Base-by-base conservation (phyloP, 1,140 invertebrate genomes). In the Solen grandis region DNA sequence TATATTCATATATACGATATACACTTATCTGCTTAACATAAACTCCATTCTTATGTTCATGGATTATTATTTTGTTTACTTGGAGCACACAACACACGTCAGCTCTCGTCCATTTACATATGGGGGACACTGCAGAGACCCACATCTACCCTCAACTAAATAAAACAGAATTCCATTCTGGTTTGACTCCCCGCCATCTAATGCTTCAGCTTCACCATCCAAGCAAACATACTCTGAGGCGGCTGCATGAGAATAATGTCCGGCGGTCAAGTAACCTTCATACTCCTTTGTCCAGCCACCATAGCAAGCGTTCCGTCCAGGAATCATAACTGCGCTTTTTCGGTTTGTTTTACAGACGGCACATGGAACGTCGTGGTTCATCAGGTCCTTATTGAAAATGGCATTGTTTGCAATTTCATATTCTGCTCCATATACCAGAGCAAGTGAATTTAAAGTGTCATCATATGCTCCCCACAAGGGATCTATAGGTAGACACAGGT, bases 261-360 rank as follows among this genome's bases (percentile, higher is more conserved):
- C 25, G 10, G 50, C n/a, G 25, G 73, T 73, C 22, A 83, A 50
- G 52, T 83, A 80, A 2, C 82, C 82, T 0, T n/a, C 27, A 54
- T 83, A 83, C 52, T 83, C 82, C 27, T 46, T 3, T 10, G 60
- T 74, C 59, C 65, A 83, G 8, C 57, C 69, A 1, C 50, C 31
- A 46, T 80, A 69, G 54, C 82, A 83, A 22, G 25, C 50, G 25
- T 69, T 50, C 16, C 73, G 29, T 31, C 50, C 81, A 10, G 81
- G 81, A 38, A 80, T 54, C 76, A 83, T 80, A n/a, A 83, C 19
- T 4, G 62, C 25, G 19, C 27, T 27, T 5, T 16, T n/a, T 3
- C 59, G 36, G 14, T 41, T 16, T 10, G 52, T 66, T 22, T 25
- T 22, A 50, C 81, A 83, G 29, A 83, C 81, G 1, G 66, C 81